Base-by-base conservation (phyloP, 2,888 invertebrate species). In the Macrophya annulata region DNA sequence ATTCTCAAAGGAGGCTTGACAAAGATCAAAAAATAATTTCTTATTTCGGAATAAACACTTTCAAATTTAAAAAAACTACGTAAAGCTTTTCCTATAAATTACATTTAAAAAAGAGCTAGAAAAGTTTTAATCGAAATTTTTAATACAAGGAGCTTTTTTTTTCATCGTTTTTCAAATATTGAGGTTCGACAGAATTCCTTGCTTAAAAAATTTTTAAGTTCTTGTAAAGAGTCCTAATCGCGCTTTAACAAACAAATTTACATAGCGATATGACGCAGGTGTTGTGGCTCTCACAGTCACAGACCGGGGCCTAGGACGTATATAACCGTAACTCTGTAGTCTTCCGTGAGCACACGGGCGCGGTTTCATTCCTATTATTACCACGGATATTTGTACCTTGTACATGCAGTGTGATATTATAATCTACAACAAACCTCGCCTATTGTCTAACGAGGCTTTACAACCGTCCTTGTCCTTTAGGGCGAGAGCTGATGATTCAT, bases 261-360 rank as follows among this genome's bases (percentile, higher is more conserved):
- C 31, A 77, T 45, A 77, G 51, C 51, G 51, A 77, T 77, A 51
- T 21, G 77, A 31, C 77, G 77, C 77, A 77, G 77, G 77, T 51
- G 77, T 55, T 55, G 77, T 25, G 25, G 55, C 31, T 77, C 77
- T 77, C 77, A 77, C 55, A 77, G 77, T 51, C 77, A 31, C 37
- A 15, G 12, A 17, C n/a, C n/a, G 10, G 25, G 25, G 17, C 43
- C n/a, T 43, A 25, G 17, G 4, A 68, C 68, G 15, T 37, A 37
- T 37, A 37, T 4, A 48, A 48, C 37, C 37, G 15, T 31, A 31
- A 17, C 51, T 51, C 31, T 77, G 25, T 17, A 55, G 48, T n/a
- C 31, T 25, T 55, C 31, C 37, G 31, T 51, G 55, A 48, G 17
- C 55, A 77, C 31, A 55, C 48, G n/a, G 37, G 37, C 77, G 68